These are phyloP conservation scores for Agelaius phoeniceus DNA, from an alignment of 2,113 vertebrate species.

Conservation along the genomic window DNA sequence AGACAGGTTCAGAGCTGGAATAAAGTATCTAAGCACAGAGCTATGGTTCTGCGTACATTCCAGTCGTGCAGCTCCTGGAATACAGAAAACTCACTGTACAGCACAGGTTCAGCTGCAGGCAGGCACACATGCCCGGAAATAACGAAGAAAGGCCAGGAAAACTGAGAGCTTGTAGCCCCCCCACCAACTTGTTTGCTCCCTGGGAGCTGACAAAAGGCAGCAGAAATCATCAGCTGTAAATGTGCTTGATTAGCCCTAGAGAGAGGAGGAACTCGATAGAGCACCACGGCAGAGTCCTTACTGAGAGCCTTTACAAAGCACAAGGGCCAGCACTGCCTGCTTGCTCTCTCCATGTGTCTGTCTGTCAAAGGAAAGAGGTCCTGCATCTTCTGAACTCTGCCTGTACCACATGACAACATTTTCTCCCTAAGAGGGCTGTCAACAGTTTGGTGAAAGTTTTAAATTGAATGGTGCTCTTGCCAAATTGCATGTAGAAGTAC, in stretches of 20 bases:
- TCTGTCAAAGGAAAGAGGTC: neutral
- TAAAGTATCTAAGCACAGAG: neutral
- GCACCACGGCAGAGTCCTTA: neutral
- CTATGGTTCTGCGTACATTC: neutral
- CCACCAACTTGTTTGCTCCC: neutral
- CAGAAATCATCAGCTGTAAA: neutral
- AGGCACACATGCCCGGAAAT: neutral
- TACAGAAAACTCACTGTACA: accelerated
- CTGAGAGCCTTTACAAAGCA: neutral
- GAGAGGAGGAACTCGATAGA: neutral
- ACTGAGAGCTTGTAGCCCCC: accelerated
- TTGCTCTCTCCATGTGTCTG: neutral
- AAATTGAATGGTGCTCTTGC: accelerated
- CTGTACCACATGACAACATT: neutral
- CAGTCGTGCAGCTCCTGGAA: neutral
- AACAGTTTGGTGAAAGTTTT: neutral
- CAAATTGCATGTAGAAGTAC: neutral
- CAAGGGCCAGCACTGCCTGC: neutral
- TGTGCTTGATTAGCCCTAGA: accelerated
- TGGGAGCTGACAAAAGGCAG: neutral
- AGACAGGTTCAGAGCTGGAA: neutral
- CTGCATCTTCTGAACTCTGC: neutral
- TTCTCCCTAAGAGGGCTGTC: neutral
- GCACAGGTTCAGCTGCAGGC: neutral
- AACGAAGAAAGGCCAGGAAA: neutral